Evolutionary conservation across 2,113 vertebrate genomes (phyloP).

Genomic region (Megaceryle torquata): DNA sequence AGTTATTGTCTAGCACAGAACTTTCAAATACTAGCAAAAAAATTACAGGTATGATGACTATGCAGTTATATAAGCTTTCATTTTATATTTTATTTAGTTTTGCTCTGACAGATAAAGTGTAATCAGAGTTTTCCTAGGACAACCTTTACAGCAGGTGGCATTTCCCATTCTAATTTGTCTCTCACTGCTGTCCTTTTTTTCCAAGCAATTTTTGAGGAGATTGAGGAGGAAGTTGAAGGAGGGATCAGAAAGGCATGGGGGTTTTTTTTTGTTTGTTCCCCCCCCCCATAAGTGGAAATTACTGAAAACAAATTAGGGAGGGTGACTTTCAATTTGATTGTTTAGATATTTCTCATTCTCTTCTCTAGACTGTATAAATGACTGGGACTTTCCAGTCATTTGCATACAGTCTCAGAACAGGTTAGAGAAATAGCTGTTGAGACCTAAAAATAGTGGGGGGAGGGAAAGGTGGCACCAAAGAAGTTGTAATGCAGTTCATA

Average conservation of each 20-base stretch:
- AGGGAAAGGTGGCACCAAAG: not conserved
- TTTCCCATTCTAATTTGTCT: not conserved
- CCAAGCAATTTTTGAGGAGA: not conserved
- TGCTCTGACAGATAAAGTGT: not conserved
- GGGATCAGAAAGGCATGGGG: not conserved
- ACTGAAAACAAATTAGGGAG: not conserved
- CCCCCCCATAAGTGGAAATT: not conserved
- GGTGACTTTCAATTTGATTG: slow-evolving; percentile 52
- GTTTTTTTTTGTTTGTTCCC: not conserved
- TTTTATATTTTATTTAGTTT: not conserved
- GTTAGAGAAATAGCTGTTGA: slow-evolving; percentile 60
- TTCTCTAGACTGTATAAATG: slow-evolving; percentile 57
- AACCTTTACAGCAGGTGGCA: not conserved
- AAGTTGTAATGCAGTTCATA: not conserved
- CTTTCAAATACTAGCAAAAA: not conserved
- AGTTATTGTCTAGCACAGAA: not conserved
- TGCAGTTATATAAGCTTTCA: not conserved
- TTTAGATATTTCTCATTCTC: slow-evolving; percentile 41
- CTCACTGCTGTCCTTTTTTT: not conserved
- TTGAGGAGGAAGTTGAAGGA: not conserved
- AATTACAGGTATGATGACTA: not conserved
- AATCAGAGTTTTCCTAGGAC: not conserved
- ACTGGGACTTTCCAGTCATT: slow-evolving; percentile 79
- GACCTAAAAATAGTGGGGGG: slow-evolving; percentile 63
- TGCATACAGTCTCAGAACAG: slow-evolving; percentile 72